These are phyloP conservation scores for Galaxias olidus DNA, from an alignment of 2,797 vertebrate species.

Conservation along the genomic window DNA sequence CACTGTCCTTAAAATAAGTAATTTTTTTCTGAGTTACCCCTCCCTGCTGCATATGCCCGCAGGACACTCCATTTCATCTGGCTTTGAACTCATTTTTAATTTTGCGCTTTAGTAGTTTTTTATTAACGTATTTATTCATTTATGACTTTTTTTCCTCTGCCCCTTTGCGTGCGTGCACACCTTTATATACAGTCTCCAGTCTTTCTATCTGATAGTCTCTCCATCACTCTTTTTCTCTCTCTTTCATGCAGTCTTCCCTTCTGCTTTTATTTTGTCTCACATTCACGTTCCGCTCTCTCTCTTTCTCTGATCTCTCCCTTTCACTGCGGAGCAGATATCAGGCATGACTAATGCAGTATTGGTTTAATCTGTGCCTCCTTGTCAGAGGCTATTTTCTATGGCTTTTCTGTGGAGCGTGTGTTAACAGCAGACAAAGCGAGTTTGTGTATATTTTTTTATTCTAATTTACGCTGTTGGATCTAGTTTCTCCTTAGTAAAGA, in stretches of 20 bases:
- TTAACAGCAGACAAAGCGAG: conserved; percentile 21
- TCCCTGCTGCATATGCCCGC: conserved; percentile 56
- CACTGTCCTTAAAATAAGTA: conserved; percentile 4
- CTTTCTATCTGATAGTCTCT: background rate
- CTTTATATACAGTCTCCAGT: conserved; percentile 40
- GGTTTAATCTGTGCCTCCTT: conserved; percentile 67
- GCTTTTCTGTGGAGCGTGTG: conserved; percentile 27
- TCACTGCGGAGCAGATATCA: conserved; percentile 27
- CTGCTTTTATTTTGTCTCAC: background rate
- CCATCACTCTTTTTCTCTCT: conserved; percentile 4
- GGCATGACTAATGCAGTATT: conserved; percentile 59
- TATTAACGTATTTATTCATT: conserved; percentile 74
- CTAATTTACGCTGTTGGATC: no score
- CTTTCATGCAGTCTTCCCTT: background rate
- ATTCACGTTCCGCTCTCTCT: background rate
- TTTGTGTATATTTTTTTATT: conserved; percentile 1
- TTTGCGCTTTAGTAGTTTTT: conserved; percentile 56
- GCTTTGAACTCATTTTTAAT: conserved; percentile 74
- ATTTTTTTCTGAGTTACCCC: conserved; percentile 56
- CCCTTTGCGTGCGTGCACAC: conserved; percentile 59
- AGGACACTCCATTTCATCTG: conserved; percentile 66
- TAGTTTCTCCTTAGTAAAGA: no score
- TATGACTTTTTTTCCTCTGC: conserved; percentile 48
- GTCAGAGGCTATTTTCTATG: conserved; percentile 58
- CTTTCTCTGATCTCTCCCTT: conserved; percentile 14